Percentiles rank a stretch among this genome's conserved stretches.
Conservation (phyloP, 1,140 invertebrate genomes). For the Formica selysi region DNA sequence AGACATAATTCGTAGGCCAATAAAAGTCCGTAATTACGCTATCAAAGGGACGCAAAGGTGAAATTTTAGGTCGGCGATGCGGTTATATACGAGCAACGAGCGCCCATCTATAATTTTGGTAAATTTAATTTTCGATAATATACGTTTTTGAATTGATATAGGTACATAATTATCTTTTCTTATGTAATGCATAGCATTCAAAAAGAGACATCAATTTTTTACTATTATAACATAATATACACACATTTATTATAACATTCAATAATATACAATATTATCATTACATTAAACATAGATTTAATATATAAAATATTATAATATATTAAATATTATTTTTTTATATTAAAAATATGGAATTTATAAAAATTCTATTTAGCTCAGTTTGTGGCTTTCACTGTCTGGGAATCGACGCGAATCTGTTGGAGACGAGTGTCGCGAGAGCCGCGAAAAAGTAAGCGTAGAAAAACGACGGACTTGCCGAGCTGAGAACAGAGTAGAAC, state of each 20-base stretch:
- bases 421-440: constrained; percentile 21
- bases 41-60: constrained; percentile 38
- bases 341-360: background rate
- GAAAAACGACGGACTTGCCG: constrained; percentile 16
- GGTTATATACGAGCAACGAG: constrained; percentile 15
- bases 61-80: constrained; percentile 13
- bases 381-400: background rate
- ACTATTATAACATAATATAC: background rate
- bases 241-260: background rate
- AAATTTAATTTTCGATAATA: constrained; percentile 24
- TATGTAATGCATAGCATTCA: background rate
- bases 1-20: constrained; percentile 54
- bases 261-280: background rate
- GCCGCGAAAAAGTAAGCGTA: background rate
- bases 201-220: background rate
- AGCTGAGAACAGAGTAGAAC: constrained; percentile 52
- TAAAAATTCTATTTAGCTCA: background rate
- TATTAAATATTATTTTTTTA: background rate
- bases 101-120: constrained; percentile 17
- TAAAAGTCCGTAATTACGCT: constrained; percentile 56
- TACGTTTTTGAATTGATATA: background rate
- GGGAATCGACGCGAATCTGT: constrained; percentile 18
- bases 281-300: background rate
- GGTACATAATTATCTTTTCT: background rate
- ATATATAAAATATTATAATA: background rate